Conservation (phyloP, 2,113 vertebrate species). For the Dendrocopos noguchii region DNA sequence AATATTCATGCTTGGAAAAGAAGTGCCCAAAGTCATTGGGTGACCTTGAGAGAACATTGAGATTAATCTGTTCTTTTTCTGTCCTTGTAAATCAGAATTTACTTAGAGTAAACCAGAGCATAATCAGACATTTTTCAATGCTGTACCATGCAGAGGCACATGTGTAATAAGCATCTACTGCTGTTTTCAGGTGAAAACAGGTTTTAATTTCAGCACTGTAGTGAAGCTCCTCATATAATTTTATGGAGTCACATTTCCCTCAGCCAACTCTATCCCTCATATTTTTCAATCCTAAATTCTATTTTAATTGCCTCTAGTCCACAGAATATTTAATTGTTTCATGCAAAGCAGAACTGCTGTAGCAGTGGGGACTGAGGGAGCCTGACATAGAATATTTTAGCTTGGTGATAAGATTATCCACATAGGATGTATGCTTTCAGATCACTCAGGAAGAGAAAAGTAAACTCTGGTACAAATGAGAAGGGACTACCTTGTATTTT, state of each 20-base stretch:
- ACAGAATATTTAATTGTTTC: not conserved
- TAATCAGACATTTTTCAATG: conserved; percentile 7
- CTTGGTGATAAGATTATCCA: not conserved
- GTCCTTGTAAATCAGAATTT: not conserved
- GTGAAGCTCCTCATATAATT: not conserved
- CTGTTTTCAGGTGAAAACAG: not conserved
- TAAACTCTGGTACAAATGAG: not conserved
- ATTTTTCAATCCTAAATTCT: not conserved
- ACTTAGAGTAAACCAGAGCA: not conserved
- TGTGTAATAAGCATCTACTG: not conserved
- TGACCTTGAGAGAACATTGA: conserved; percentile 2
- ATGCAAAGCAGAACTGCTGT: not conserved
- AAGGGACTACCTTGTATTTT: not conserved
- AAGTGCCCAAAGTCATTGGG: not conserved
- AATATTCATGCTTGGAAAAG: not conserved
- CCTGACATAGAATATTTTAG: not conserved
- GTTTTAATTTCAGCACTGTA: not conserved
- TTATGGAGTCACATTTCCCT: not conserved
- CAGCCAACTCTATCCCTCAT: not conserved
- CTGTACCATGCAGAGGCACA: not conserved
- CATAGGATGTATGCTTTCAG: not conserved
- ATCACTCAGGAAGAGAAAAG: not conserved
- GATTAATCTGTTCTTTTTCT: not conserved
- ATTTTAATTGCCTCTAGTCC: not conserved
- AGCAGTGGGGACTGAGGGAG: not conserved